Base-by-base conservation (phyloP, 2,888 invertebrate species). In the Mesorhabditis spiculigera region DNA sequence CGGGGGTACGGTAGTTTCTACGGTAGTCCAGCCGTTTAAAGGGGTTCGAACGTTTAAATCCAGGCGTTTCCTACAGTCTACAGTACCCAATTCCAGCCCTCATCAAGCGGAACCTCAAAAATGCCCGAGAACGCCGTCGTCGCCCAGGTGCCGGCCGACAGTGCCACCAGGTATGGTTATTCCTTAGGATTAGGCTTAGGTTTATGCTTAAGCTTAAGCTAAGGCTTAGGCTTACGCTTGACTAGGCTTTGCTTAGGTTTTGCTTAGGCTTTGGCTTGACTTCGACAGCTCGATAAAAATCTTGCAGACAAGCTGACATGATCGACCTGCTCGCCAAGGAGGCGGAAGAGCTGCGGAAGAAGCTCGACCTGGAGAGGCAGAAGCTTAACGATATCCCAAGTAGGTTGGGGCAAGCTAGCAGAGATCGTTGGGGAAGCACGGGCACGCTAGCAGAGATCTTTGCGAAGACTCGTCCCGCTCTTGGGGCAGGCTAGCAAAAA, bases 301-400 rank as follows among this genome's bases (percentile, higher is more conserved):
- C 4, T 74, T 71, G 64, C 69, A 80, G 81, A 43, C 72, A 76
- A 44, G 77, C 77, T n/a, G 81, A 81, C 45, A 76, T 78, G 68
- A 71, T 81, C 44, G 81, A 81, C 42, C 69, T 77, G 64, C 71
- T 85, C 13, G 82, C 83, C 4, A 75, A 79, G 63, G 97, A 97
- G 88, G 94, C 94, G 4, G 97, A 97, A 88, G 90, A 91, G 79
- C 90, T 98, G 75, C 95, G 96, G 88, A 90, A 92, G 79, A 94
- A 93, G 87, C 89, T 98, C 63, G 96, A 96, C 86, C 96, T 96
- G 87, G 98, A 98, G 89, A 90, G 96, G 75, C 93, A 93, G 86
- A 97, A 97, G 88, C 90, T 98, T 42, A 96, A 95, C 87, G 98
- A 98, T 89, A 93, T 95, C 82, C 93, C 94, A 80, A 90, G 95